Evolutionary conservation across 2,113 vertebrate genomes (phyloP), one percentile per base, ranked within the genome.

Genomic region (Polyodon spathula): DNA sequence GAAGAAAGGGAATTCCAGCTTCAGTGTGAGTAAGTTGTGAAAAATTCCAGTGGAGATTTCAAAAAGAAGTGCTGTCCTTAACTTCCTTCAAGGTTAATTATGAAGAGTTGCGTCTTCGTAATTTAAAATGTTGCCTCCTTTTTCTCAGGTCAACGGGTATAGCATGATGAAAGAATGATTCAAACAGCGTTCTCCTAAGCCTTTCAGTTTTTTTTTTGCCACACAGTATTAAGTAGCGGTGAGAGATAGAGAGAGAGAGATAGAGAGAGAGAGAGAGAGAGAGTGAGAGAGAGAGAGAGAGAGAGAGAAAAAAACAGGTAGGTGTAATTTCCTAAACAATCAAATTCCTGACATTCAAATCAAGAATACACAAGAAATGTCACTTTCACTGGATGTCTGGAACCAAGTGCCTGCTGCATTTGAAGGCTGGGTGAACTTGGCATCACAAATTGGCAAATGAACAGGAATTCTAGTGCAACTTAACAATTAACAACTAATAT

Each of bases 11-110:
- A n/a, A 10, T 50, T 11, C 48, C 48, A 50, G 48, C 14, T 50
- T 50, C 48, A 12, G 12, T 50, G 48, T n/a, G 6, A 55, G 17
- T 16, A 6, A 27, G n/a, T 46, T 46, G 8, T 3, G 8, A 38
- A 55, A 37, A 79, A 83, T 83, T 54, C 73, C 71, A 81, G 81
- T 79, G 81, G 75, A 77, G 72, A 73, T 84, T 79, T 55, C 37
- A 78, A 27, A 27, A 82, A 85, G 80, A 79, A 78, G 75, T 69
- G 66, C 67, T n/a, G 65, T 79, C 82, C 77, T 85, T 83, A 67
- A 66, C 81, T 76, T 76, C 74, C 83, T 80, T 81, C 84, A 90
- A 87, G 83, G 84, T 86, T 79, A 85, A 68, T 69, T 66, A 64
- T 65, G 68, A 75, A 43, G 58, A 63, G 43, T 55, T 27, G 27